phyloP scores from a whole-genome alignment of 1,140 invertebrate genomes.

The Drosophila grimshawi region DNA sequence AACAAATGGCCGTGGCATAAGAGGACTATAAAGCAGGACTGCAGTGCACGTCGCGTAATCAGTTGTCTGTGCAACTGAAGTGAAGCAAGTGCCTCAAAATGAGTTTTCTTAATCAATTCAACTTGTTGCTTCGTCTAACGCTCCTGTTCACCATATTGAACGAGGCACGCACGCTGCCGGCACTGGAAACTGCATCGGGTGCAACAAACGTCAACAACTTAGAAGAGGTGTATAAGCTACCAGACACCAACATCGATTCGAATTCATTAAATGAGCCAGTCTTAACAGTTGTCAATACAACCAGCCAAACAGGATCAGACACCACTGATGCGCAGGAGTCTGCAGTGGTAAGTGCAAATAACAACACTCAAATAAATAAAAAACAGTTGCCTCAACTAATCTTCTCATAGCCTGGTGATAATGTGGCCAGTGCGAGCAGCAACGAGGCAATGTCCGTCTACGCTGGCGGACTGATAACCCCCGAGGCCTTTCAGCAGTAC shows the following conservation, averaged over 20 bases:
- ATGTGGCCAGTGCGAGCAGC: constrained; percentile 59
- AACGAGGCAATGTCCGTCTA: constrained; percentile 73
- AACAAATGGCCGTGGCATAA: constrained; percentile 39
- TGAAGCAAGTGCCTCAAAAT: constrained; percentile 27
- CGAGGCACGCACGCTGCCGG: constrained; percentile 43
- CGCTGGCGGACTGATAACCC: constrained; percentile 63
- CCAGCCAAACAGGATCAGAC: constrained; percentile 11
- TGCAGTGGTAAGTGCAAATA: constrained; percentile 41
- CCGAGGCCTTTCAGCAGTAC: constrained; percentile 82
- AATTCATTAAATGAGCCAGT: background rate
- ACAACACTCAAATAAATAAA: background rate
- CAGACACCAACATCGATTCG: constrained; percentile 40
- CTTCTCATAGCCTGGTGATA: constrained; percentile 46
- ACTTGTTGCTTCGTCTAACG: constrained; percentile 25
- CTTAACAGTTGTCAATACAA: constrained; percentile 19
- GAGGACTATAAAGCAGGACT: constrained; percentile 50
- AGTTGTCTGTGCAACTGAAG: constrained; percentile 16
- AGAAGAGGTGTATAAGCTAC: constrained; percentile 62
- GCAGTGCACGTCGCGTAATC: background rate
- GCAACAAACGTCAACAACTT: constrained; percentile 47
- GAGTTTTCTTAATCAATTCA: constrained; percentile 29
- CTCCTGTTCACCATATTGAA: constrained; percentile 36
- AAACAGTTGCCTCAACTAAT: background rate
- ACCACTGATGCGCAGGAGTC: constrained; percentile 25
- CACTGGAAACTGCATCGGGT: constrained; percentile 43